Base-by-base conservation (phyloP, 2,888 invertebrate species). In the Tubiluchus corallicola region DNA sequence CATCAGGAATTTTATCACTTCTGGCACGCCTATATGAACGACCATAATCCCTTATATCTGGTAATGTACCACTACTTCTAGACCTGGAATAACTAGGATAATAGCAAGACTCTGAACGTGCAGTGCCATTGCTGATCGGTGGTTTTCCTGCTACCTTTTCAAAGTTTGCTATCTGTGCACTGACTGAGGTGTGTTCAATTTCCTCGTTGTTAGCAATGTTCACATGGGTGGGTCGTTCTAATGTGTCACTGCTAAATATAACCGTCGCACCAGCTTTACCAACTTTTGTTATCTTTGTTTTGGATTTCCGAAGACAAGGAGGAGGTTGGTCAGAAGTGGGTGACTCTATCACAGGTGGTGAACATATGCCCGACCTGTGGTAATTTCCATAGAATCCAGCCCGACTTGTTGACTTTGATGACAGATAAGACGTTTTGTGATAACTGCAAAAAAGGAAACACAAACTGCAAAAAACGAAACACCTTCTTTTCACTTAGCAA, bases 121-220 rank as follows among this genome's bases (percentile, higher is more conserved):
- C 9, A n/a, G 9, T n/a, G 29, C 29, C 29, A n/a, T n/a, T n/a
- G n/a, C n/a, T n/a, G n/a, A n/a, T n/a, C n/a, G n/a, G n/a, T 9
- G 29, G 29, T 9, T 9, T 9, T n/a, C 9, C 29, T n/a, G 29
- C 29, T n/a, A 29, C 29, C 29, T 29, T 29, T n/a, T 29, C 29
- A n/a, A 29, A 29, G 29, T 29, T 29, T 29, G 29, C 29, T 9
- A 29, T n/a, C 9, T 9, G 9, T 9, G 29, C 29, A n/a, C 29
- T 29, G 29, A 29, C 29, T n/a, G 29, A 29, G n/a, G 29, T 29
- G 29, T 29, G 29, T 29, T 29, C 29, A n/a, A 29, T 29, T n/a
- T 29, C 29, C 29, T 29, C 29, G 29, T 29, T 29, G 29, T 29
- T 29, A 29, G 29, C 29, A n/a, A 9, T 9, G 29, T 29, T 29